Percentiles rank a stretch among this genome's conserved stretches.
These are phyloP conservation scores for Cryptotis parvus DNA, from an alignment of 2,113 vertebrate genomes.

Conservation along the genomic window DNA sequence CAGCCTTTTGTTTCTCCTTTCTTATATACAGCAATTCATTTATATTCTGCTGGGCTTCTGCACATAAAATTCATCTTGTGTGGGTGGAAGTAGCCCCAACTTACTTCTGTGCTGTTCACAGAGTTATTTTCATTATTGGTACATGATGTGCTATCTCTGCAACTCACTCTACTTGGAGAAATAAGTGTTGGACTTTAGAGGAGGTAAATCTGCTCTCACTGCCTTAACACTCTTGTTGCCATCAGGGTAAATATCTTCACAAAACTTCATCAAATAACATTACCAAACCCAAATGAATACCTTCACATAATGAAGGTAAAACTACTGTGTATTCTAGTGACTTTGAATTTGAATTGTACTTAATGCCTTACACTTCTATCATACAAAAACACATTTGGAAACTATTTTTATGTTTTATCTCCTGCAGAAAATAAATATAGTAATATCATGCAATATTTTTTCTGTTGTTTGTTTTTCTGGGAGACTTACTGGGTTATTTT, in stretches of 20 bases:
- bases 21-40: slow-evolving; percentile 62
- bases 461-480: too few relatives aligned
- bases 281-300: background rate
- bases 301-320: background rate
- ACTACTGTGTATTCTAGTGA: background rate
- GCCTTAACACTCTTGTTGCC: slow-evolving; percentile 26
- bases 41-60: slow-evolving; percentile 76
- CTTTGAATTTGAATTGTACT: background rate
- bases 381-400: background rate
- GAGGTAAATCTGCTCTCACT: slow-evolving; percentile 37
- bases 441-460: background rate
- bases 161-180: slow-evolving; percentile 74
- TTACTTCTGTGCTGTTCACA: slow-evolving; percentile 79
- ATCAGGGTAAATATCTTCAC: background rate
- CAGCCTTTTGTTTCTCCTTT: slow-evolving; percentile 52
- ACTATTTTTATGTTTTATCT: background rate
- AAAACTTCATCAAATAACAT: background rate
- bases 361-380: background rate
- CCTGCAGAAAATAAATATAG: background rate
- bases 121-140: slow-evolving; percentile 82
- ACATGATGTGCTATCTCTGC: slow-evolving; percentile 78
- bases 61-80: slow-evolving; percentile 72
- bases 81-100: slow-evolving; percentile 80
- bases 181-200: slow-evolving; percentile 65
- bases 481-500: too few relatives aligned